phyloP scores from a whole-genome alignment of 1,140 invertebrate genomes.

The Thaumatotibia leucotreta region DNA sequence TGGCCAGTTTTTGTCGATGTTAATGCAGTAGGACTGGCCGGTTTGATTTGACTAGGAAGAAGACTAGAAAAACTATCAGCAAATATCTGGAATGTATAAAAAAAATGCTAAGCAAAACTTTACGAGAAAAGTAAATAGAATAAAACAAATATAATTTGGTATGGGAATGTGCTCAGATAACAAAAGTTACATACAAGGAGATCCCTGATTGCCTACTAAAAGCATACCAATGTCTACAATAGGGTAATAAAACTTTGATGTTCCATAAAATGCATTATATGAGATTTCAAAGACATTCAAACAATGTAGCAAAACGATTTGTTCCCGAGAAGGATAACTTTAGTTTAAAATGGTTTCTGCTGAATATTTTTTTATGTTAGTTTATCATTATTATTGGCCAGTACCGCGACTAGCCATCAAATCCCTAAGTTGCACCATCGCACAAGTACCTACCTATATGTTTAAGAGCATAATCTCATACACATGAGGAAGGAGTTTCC shows the following conservation, averaged over 20 bases:
- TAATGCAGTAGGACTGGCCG: neutral
- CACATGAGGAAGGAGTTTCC: neutral
- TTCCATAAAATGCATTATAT: conserved; percentile 10
- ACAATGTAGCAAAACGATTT: neutral
- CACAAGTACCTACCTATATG: no score
- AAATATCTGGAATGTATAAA: neutral
- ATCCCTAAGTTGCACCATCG: no score
- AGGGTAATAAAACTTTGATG: conserved; percentile 6
- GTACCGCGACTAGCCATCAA: no score
- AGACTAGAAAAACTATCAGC: neutral
- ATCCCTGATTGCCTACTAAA: conserved; percentile 5
- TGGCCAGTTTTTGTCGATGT: neutral
- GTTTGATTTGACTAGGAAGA: neutral
- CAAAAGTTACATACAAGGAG: neutral
- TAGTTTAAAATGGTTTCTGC: neutral
- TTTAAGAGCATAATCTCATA: no score
- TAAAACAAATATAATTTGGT: conserved; percentile 1
- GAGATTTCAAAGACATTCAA: neutral
- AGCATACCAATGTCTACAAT: neutral
- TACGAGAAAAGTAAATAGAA: neutral
- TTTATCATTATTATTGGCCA: no score
- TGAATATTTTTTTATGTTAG: no score
- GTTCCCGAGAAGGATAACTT: neutral
- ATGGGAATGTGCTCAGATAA: neutral
- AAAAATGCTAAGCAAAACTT: neutral